Evolutionary conservation across 2,797 vertebrate species (phyloP).

Genomic region (Paedocypris micromegethes): DNA sequence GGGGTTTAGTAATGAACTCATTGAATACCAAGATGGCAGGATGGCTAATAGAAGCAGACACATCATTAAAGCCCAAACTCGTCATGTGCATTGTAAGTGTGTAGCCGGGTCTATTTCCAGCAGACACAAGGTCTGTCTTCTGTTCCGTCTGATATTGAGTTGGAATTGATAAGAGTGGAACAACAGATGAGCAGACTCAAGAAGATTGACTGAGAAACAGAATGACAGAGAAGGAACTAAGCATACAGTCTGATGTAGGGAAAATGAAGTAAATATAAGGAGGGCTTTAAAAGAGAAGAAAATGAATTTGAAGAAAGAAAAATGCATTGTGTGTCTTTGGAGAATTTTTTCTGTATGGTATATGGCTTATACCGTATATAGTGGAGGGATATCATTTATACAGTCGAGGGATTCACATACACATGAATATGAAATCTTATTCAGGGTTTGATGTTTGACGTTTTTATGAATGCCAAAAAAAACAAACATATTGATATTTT

Average conservation of each 20-base stretch:
- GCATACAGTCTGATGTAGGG: too few relatives aligned
- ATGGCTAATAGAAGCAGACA: constrained; percentile 36
- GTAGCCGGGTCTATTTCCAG: constrained; percentile 5
- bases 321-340: neutral
- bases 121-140: neutral
- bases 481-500: too few relatives aligned
- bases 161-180: constrained; percentile 4
- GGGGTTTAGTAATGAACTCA: constrained; percentile 32
- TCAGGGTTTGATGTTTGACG: too few relatives aligned
- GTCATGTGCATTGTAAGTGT: constrained; percentile 14
- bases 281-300: neutral
- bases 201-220: neutral
- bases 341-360: neutral
- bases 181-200: constrained; percentile 3
- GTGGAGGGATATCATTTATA: neutral
- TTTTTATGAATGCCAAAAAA: too few relatives aligned
- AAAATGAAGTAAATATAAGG: neutral
- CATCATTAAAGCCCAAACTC: constrained; percentile 31
- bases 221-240: constrained; percentile 8
- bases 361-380: too few relatives aligned
- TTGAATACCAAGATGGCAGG: constrained; percentile 32
- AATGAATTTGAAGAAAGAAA: constrained; percentile 5
- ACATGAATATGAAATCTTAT: too few relatives aligned
- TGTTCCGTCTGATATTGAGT: neutral
- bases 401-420: constrained; percentile 3